phyloP scores from a whole-genome alignment of 2,113 vertebrate genomes.

The Dicentrarchus labrax region DNA sequence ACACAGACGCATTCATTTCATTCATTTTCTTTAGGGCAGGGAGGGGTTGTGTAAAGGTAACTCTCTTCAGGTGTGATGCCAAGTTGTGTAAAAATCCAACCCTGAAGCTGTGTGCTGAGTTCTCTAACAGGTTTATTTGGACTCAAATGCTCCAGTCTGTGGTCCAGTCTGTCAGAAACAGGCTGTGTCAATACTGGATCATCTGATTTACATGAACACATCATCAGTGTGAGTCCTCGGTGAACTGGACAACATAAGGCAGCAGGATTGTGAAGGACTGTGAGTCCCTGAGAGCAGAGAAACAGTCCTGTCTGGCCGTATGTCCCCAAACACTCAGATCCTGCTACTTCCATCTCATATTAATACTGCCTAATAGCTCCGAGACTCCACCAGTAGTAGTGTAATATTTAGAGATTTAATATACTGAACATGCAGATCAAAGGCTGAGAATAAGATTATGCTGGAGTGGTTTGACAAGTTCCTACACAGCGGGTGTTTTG shows the following conservation, averaged over 20 bases:
- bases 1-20: too few relatives aligned
- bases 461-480: too few relatives aligned
- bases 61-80: background rate
- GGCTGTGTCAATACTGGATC: background rate
- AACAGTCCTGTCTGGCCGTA: background rate
- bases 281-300: background rate
- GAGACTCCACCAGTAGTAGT: background rate
- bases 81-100: background rate
- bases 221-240: background rate
- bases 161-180: background rate
- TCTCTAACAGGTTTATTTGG: background rate
- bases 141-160: background rate
- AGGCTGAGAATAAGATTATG: background rate
- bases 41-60: background rate
- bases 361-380: background rate
- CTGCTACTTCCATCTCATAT: background rate
- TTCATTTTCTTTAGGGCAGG: too few relatives aligned
- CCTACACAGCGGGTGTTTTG: too few relatives aligned
- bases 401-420: background rate
- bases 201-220: background rate
- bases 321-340: background rate
- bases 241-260: background rate
- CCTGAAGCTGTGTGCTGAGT: background rate
- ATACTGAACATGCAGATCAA: background rate
- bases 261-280: background rate